phyloP scores from a whole-genome alignment of 1,140 invertebrate species.

The Aphelenchoides fujianensis region DNA sequence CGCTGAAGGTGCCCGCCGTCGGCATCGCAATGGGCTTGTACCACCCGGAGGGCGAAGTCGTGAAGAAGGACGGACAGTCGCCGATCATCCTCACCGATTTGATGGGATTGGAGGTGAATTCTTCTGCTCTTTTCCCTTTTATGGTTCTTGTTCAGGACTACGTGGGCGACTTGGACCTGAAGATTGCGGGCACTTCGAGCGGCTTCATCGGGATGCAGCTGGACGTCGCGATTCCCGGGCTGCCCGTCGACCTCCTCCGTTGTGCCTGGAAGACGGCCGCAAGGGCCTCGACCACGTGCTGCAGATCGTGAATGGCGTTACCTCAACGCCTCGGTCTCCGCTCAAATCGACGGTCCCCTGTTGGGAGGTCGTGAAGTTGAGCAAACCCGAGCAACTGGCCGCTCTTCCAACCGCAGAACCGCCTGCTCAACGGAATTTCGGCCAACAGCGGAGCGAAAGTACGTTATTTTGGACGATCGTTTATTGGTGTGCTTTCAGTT shows the following conservation, averaged over 20 bases:
- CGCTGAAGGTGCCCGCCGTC: constrained; percentile 75
- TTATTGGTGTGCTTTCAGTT: no score
- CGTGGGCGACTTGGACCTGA: constrained; percentile 65
- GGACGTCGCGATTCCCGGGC: constrained; percentile 82
- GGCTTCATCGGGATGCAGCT: constrained; percentile 87
- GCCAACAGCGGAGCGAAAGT: background rate
- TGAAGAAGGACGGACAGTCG: constrained; percentile 69
- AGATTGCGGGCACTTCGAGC: constrained; percentile 70
- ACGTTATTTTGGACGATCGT: no score
- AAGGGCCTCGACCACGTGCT: constrained; percentile 53
- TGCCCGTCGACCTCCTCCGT: constrained; percentile 82
- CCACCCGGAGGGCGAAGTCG: constrained; percentile 66
- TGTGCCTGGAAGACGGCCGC: constrained; percentile 70
- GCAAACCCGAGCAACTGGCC: background rate
- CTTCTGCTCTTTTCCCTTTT: no score
- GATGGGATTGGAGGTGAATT: constrained; percentile 88
- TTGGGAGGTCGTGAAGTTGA: constrained; percentile 74
- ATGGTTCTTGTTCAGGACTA: constrained; percentile 98
- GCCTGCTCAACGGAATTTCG: background rate
- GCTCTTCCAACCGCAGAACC: background rate
- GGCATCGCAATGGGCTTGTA: constrained; percentile 83
- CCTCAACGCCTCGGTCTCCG: constrained; percentile 62
- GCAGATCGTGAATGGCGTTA: constrained; percentile 42
- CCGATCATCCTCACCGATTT: constrained; percentile 87
- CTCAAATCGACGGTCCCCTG: constrained; percentile 83